These are phyloP conservation scores for Gastrophryne carolinensis DNA, from an alignment of 2,797 vertebrate species.

Conservation along the genomic window DNA sequence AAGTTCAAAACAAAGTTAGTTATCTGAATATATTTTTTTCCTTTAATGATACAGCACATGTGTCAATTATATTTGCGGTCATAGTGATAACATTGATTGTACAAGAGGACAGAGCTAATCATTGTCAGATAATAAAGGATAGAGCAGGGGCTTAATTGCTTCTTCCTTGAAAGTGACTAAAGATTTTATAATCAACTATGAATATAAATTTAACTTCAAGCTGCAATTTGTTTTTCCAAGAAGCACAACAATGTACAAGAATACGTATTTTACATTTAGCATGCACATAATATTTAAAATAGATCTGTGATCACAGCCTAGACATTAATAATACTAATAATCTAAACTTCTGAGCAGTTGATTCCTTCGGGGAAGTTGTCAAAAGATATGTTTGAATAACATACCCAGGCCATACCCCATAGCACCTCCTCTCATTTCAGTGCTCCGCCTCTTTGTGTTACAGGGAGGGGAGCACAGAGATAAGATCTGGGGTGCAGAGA, in stretches of 20 bases:
- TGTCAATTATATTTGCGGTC: constrained; percentile 69
- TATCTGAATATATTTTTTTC: background rate
- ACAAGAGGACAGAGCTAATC: constrained; percentile 61
- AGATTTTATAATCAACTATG: constrained; percentile 54
- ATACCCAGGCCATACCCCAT: too few relatives aligned
- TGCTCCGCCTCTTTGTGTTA: too few relatives aligned
- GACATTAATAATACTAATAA: too few relatives aligned
- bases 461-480: too few relatives aligned
- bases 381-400: too few relatives aligned
- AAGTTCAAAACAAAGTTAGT: too few relatives aligned
- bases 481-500: too few relatives aligned
- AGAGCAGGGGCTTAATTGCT: constrained; percentile 57
- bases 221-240: constrained; percentile 38
- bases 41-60: constrained; percentile 56
- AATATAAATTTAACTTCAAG: constrained; percentile 55
- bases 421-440: too few relatives aligned
- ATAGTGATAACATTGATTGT: constrained; percentile 70
- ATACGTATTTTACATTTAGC: constrained; percentile 50
- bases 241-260: constrained; percentile 58
- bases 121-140: constrained; percentile 64
- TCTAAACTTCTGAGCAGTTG: too few relatives aligned
- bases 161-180: constrained; percentile 59
- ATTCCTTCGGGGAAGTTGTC: too few relatives aligned
- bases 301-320: too few relatives aligned
- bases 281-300: constrained; percentile 62